Base-by-base conservation (phyloP, 1,140 invertebrate genomes). In the Drosophila mojavensis region DNA sequence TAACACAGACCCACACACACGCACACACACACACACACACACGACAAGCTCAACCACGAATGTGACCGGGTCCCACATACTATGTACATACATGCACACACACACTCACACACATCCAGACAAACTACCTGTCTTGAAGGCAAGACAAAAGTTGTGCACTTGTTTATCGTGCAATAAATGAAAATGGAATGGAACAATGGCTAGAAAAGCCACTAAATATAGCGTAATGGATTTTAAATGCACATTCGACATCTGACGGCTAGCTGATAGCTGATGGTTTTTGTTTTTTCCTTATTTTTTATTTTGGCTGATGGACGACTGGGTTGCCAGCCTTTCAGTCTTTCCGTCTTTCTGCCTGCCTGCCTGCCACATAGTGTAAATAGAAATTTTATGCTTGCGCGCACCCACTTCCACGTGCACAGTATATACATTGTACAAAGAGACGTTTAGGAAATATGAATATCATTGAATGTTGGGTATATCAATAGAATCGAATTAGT, bases 151-250 rank as follows among this genome's bases (percentile, higher is more conserved):
- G 39, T 58, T 64, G 66, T 75, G 76, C 63, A 79, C 62, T 76
- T 76, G 65, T 79, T 71, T 78, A 79, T 75, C 74, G 73, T 65
- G 56, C 54, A 74, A 78, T 78, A 66, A 75, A 65, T 68, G 72
- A 64, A 69, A 78, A 64, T 58, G 66, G 70, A 75, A 78, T 71
- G 76, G 75, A 78, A 74, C 75, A 78, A 78, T 78, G 72, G 67
- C 62, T 64, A 66, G 68, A 63, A 75, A 75, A 71, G 72, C 66
- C 66, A 67, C 73, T 76, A 79, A 79, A 79, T 79, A 76, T 79
- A 76, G 76, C 73, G 73, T 76, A 79, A 79, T 79, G 76, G 73
- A 75, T 79, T 79, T 79, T 75, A 79, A 79, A 79, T 79, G 76
- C 63, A 79, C 68, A 75, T 79, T 71, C 72, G 66, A 76, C 72